Evolutionary conservation across 2,888 invertebrate genomes (phyloP), one percentile per base, ranked within the genome.

Genomic region (Chrysolina oricalcia): DNA sequence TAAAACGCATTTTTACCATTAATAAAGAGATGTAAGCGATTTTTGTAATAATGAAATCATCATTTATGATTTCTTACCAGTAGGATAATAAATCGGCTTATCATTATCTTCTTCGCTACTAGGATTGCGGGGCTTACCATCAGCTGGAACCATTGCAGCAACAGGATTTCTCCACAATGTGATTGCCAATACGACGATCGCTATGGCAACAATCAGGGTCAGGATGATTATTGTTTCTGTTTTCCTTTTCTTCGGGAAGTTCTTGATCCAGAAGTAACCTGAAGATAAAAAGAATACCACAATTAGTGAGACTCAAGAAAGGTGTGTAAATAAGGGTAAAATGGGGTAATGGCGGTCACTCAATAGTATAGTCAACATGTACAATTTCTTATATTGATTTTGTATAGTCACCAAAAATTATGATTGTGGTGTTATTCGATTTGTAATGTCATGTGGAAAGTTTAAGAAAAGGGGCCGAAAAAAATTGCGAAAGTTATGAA

Each of bases 61-160:
- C 5, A 5, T 27, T 27, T 27, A 27, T 6, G 21, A 53, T 53
- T 53, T 71, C 41, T 78, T 78, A 81, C 82, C 82, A 68, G 80
- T 73, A 21, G 75, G 40, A 68, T 81, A 82, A 19, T 80, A 78
- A 10, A 77, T 21, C 15, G 82, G 81, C 23, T 64, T 73, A 69
- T 74, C 81, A 50, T 81, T 75, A 21, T 85, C 84, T 72, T 83
- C 81, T 81, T 87, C 86, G 15, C 78, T 74, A 17, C 64, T n/a
- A 40, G 5, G 48, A 10, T 53, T 23, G 13, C 17, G 19, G 19
- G 19, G 62, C 46, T 59, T 46, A 15, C 53, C 64, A 15, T 65
- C 19, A 21, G 53, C 13, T n/a, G 43, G n/a, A 8, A 23, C 43
- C 53, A 70, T 46, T 43, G 62, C 17, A 43, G 50, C 67, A 10